Base-by-base conservation (phyloP, 2,888 invertebrate species). In the Nysson spinosus region DNA sequence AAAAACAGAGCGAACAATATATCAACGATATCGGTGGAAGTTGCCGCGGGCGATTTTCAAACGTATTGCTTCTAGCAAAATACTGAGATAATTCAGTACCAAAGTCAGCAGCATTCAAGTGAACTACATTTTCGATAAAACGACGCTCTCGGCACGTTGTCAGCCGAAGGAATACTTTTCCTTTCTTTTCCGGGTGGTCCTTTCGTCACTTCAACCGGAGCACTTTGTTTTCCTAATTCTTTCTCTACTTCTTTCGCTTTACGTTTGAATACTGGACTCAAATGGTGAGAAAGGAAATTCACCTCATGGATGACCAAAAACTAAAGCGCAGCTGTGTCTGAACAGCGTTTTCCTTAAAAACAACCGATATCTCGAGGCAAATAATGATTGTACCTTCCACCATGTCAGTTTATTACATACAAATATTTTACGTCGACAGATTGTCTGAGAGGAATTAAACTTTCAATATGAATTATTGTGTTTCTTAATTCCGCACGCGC, bases 1-100 rank as follows among this genome's bases (percentile, higher is more conserved):
- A 69, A 63, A 65, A 72, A 65, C 65, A 44, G 28, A 12, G 26
- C 55, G 55, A 47, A 63, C 66, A 65, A 75, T 78, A 69, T 75
- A 80, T 80, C 77, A 76, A 72, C 32, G 40, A 46, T 37, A 54
- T 50, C 56, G 42, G 49, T 24, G 51, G 19, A 43, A 37, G 57
- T 47, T 28, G 54, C 44, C 51, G 43, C 54, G 43, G 65, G 61
- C 74, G 55, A 26, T 73, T 69, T 55, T 56, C 42, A 63, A 40
- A 73, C 55, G 24, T 49, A 43, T 56, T 55, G 51, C 51, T 37
- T 40, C 16, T 47, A 42, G 44, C 64, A 37, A 52, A 52, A 73
- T 55, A 56, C 40, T 16, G 43, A 51, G 56, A 72, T 69, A 72
- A 72, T 69, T 68, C 63, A 63, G 67, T 54, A 51, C 50, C 37